Evolutionary conservation across 1,140 invertebrate species (phyloP).

Genomic region (Saccostrea echinata): DNA sequence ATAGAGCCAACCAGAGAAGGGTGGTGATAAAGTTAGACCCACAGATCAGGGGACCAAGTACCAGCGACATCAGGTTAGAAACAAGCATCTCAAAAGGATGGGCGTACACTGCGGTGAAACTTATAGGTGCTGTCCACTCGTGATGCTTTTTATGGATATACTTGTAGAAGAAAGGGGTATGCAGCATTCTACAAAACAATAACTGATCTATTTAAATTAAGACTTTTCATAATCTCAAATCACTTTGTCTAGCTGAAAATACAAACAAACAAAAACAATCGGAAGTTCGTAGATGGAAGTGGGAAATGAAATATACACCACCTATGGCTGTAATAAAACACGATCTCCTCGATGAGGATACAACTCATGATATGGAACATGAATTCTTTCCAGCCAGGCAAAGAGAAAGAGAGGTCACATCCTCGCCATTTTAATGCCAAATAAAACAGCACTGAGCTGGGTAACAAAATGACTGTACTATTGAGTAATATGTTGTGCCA

Average conservation of each 20-base stretch:
- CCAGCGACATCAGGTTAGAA: constrained; percentile 89
- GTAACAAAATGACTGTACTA: constrained; percentile 87
- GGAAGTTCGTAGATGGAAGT: too few species aligned
- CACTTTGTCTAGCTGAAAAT: too few species aligned
- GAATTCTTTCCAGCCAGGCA: constrained; percentile 89
- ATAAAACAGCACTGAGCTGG: constrained; percentile 84
- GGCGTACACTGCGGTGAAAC: constrained; percentile 89
- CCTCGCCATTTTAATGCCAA: constrained; percentile 86
- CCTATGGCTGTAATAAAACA: constrained; percentile 93
- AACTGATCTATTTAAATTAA: too few species aligned
- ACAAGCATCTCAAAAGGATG: constrained; percentile 93
- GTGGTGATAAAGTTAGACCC: constrained; percentile 90
- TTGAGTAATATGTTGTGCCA: constrained; percentile 88
- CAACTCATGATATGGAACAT: constrained; percentile 88
- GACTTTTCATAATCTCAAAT: too few species aligned
- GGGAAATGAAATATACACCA: constrained; percentile 68
- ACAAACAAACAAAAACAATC: too few species aligned
- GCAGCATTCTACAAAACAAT: constrained; percentile 84
- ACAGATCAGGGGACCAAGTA: constrained; percentile 88
- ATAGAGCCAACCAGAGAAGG: constrained; percentile 90
- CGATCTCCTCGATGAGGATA: constrained; percentile 89
- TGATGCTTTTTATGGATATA: constrained; percentile 91
- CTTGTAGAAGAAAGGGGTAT: constrained; percentile 88
- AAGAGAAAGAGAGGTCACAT: constrained; percentile 84
- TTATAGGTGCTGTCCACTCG: constrained; percentile 76